A percentile compares a stretch with the other conserved stretches of the same genome.
These are phyloP conservation scores for Myotis findleyi DNA, from an alignment of 2,797 vertebrate species.

Conservation along the genomic window DNA sequence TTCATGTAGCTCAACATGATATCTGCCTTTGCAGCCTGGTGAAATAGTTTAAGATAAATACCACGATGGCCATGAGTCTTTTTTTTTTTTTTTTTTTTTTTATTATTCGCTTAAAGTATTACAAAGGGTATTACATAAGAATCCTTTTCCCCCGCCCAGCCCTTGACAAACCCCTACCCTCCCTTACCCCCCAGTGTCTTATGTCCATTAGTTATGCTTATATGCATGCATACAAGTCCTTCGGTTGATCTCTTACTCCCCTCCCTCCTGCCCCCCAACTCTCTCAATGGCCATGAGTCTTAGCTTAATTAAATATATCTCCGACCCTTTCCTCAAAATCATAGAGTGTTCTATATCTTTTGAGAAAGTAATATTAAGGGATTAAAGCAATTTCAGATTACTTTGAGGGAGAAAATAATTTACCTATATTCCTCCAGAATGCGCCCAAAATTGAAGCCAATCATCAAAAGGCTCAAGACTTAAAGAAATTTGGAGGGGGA, in stretches of 20 bases:
- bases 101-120: too few species aligned
- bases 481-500: neutral
- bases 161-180: too few species aligned
- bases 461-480: neutral
- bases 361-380: neutral
- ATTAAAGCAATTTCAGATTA: neutral
- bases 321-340: neutral
- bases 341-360: neutral
- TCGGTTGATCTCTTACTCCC: too few species aligned
- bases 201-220: too few species aligned
- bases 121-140: too few species aligned
- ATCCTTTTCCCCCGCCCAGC: too few species aligned
- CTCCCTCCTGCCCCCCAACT: too few species aligned
- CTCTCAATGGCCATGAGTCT: neutral
- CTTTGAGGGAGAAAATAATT: neutral
- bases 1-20: neutral
- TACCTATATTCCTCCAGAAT: neutral
- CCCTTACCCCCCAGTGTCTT: too few species aligned
- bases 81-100: too few species aligned
- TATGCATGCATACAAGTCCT: too few species aligned
- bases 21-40: neutral
- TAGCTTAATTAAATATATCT: neutral
- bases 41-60: neutral
- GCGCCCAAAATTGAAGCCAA: neutral
- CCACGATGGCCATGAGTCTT: neutral